These are phyloP conservation scores for Spinibarbus caldwelli DNA, from an alignment of 2,797 vertebrate genomes.

Conservation along the genomic window DNA sequence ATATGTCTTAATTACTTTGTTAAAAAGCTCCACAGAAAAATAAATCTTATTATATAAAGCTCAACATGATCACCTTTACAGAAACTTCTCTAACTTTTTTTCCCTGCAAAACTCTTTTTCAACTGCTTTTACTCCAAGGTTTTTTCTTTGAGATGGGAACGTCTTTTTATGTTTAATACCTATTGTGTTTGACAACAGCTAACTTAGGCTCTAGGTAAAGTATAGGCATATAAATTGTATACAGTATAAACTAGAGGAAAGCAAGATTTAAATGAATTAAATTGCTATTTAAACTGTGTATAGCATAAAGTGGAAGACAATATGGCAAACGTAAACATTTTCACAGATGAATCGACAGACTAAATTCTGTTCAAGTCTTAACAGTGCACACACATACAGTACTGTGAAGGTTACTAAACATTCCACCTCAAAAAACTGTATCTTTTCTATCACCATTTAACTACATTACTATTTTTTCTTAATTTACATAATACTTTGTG, in stretches of 20 bases:
- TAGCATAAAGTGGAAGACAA: background rate
- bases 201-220: background rate
- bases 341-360: background rate
- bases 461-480: background rate
- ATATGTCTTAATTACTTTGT: constrained; percentile 65
- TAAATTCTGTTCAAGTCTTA: background rate
- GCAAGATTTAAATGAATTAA: background rate
- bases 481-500: background rate
- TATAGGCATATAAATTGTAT: background rate
- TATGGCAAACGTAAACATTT: background rate
- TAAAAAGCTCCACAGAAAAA: constrained; percentile 54
- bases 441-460: background rate
- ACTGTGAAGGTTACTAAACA: background rate
- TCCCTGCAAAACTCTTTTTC: background rate
- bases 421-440: background rate
- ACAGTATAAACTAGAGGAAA: background rate
- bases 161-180: background rate
- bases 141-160: background rate
- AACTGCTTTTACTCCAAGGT: background rate
- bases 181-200: constrained; percentile 8
- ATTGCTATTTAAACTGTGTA: background rate
- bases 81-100: constrained; percentile 30
- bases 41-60: constrained; percentile 45
- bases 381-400: background rate
- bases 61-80: constrained; percentile 56